A percentile compares a stretch with the other conserved stretches of the same genome.
Conservation (phyloP, 2,113 vertebrate genomes). For the Callocephalon fimbriatum region DNA sequence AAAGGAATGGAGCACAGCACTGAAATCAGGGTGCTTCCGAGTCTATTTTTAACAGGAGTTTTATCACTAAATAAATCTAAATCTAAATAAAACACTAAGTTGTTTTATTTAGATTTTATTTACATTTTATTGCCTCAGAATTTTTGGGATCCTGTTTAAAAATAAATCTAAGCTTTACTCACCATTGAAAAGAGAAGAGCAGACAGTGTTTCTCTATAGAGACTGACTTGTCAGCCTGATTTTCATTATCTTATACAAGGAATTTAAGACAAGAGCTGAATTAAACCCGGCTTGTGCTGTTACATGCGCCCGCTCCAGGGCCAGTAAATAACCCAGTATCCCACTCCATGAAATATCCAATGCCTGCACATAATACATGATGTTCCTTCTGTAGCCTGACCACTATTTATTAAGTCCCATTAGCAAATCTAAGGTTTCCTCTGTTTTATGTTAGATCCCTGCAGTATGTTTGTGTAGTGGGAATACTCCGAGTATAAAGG, state of each 20-base stretch:
- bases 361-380: too few relatives aligned
- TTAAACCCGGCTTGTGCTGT: not conserved
- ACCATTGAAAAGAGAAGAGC: not conserved
- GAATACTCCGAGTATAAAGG: not conserved
- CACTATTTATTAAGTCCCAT: not conserved
- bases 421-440: not conserved
- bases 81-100: too few relatives aligned
- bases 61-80: too few relatives aligned
- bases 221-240: rapidly evolving
- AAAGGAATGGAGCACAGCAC: not conserved
- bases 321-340: not conserved
- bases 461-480: not conserved
- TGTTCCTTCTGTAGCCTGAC: not conserved
- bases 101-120: too few relatives aligned
- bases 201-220: not conserved
- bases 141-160: not conserved
- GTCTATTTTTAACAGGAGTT: not conserved
- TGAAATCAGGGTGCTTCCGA: not conserved
- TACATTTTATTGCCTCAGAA: not conserved
- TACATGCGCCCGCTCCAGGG: not conserved
- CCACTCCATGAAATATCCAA: rapidly evolving
- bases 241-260: not conserved
- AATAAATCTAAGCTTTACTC: not conserved
- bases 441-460: not conserved
- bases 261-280: not conserved